phyloP scores from a whole-genome alignment of 2,888 invertebrate species.

The Flabesymbios commensalis region DNA sequence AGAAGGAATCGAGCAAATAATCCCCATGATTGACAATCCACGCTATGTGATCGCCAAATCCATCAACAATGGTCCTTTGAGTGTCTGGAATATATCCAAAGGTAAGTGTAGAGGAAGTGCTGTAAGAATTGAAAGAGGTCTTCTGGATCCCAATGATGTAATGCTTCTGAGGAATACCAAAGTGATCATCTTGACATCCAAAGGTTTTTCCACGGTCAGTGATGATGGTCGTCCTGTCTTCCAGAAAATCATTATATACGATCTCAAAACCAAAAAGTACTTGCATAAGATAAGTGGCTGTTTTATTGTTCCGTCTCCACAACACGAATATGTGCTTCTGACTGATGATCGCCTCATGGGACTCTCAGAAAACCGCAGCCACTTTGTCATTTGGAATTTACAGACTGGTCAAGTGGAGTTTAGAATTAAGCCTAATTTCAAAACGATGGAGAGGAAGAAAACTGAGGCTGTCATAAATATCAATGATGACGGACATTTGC shows the following conservation, averaged over 20 bases:
- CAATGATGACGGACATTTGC: constrained; percentile 11
- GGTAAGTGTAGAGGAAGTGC: constrained; percentile 45
- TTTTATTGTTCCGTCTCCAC: constrained; percentile 51
- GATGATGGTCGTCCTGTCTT: constrained; percentile 49
- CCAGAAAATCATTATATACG: constrained; percentile 50
- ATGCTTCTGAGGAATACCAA: constrained; percentile 49
- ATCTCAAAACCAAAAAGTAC: constrained; percentile 49
- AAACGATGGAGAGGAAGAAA: constrained; percentile 24
- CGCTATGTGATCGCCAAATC: constrained; percentile 52
- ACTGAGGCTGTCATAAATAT: neutral
- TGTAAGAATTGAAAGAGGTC: constrained; percentile 50
- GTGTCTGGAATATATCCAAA: constrained; percentile 55
- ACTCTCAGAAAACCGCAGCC: constrained; percentile 51
- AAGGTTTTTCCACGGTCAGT: constrained; percentile 44
- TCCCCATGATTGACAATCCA: constrained; percentile 49
- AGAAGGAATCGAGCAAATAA: constrained; percentile 46
- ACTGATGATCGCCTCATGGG: constrained; percentile 52
- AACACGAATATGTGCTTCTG: constrained; percentile 54
- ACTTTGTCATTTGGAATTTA: constrained; percentile 56
- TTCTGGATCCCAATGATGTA: constrained; percentile 49
- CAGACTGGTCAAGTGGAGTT: constrained; percentile 46
- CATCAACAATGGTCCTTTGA: constrained; percentile 52
- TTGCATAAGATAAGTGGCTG: constrained; percentile 47
- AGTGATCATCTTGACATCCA: constrained; percentile 52
- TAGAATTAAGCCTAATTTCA: constrained; percentile 49